Conservation (phyloP, 2,797 vertebrate genomes). For the Microchirus variegatus region DNA sequence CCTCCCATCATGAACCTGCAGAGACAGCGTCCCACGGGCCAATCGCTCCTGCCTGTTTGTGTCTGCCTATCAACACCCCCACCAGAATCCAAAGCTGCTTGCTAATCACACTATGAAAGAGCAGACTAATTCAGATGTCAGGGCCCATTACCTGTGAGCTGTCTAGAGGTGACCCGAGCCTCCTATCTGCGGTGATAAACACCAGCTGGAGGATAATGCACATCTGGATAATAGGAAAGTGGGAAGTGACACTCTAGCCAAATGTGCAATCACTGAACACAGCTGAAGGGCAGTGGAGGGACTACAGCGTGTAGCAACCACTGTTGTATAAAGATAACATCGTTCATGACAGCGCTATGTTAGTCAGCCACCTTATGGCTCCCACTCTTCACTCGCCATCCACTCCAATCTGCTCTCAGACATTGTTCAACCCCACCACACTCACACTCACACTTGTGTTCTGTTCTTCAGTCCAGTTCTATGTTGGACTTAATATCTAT, state of each 20-base stretch:
- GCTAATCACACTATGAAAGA: constrained; percentile 71
- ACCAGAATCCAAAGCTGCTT: constrained; percentile 63
- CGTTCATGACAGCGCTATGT: constrained; percentile 53
- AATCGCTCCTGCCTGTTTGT: constrained; percentile 44
- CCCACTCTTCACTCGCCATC: constrained; percentile 45
- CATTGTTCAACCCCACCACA: constrained; percentile 20
- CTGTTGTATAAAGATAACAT: constrained; percentile 63
- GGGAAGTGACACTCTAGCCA: constrained; percentile 34
- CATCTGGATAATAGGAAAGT: constrained; percentile 65
- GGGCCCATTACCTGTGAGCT: constrained; percentile 71
- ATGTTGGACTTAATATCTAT: no score
- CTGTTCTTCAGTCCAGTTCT: no score
- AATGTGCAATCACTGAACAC: constrained; percentile 40
- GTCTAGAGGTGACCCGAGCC: constrained; percentile 69
- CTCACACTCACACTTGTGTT: not conserved
- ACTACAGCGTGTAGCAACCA: constrained; percentile 24
- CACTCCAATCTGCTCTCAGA: constrained; percentile 50
- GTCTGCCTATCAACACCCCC: constrained; percentile 53
- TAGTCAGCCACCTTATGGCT: constrained; percentile 57
- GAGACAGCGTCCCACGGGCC: constrained; percentile 25
- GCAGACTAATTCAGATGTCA: constrained; percentile 74
- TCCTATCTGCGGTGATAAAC: constrained; percentile 66
- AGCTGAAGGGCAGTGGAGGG: constrained; percentile 8
- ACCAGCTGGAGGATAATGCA: constrained; percentile 56
- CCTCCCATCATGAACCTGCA: constrained; percentile 49